Percentiles rank a stretch among this genome's conserved stretches.
Conservation (phyloP, 1,140 invertebrate genomes). For the Maconellicoccus hirsutus region DNA sequence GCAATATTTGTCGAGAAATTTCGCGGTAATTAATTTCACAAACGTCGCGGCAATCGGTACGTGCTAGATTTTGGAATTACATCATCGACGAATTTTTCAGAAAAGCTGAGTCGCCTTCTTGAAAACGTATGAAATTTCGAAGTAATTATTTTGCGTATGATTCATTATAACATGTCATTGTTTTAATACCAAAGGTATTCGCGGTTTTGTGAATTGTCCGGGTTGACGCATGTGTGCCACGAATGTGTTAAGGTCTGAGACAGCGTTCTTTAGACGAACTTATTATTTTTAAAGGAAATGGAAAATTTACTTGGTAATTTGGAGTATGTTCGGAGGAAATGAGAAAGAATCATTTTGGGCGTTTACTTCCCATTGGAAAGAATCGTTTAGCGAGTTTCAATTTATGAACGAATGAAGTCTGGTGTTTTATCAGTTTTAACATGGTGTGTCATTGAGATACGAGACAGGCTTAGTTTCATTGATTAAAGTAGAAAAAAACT, state of each 20-base stretch:
- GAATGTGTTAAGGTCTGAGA: no score
- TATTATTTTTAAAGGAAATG: neutral
- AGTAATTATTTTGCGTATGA: neutral
- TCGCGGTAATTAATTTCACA: no score
- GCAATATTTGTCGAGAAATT: no score
- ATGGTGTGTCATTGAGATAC: no score
- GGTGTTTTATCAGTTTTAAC: no score
- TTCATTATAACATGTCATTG: no score
- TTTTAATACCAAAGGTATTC: neutral
- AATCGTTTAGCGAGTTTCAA: no score
- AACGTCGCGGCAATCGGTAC: neutral
- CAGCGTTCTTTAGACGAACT: no score
- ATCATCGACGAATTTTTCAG: slow-evolving; percentile 4
- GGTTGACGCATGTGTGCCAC: no score
- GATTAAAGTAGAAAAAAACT: no score
- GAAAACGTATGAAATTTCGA: neutral
- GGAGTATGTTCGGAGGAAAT: neutral
- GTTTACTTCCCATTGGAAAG: neutral
- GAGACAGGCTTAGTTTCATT: no score
- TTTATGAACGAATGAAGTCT: no score
- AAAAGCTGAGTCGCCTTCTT: neutral
- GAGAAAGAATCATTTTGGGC: neutral
- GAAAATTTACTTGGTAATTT: neutral
- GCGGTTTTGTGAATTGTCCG: neutral
- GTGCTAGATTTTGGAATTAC: slow-evolving; percentile 3